Base-by-base conservation (phyloP, 2,797 vertebrate species). In the Lacerta bilineata region DNA sequence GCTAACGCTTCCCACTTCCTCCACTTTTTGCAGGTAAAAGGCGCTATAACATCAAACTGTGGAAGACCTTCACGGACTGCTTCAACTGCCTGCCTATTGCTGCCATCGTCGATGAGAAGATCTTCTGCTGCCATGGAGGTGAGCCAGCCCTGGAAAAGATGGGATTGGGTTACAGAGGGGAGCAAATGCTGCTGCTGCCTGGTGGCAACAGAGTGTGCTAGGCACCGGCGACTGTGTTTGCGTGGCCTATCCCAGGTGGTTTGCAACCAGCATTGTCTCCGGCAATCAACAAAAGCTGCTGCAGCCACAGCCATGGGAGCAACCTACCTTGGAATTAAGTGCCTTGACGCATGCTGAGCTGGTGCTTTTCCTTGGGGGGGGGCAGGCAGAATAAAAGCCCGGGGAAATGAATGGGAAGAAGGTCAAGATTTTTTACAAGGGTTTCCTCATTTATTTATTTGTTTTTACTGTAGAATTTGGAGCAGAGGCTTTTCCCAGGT, bases 41-140 rank as follows among this genome's bases (percentile, higher is more conserved):
- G 91, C 97, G 99, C 55, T 99, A 99, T 95, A 99, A 99, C 96
- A 99, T 99, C 95, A 99, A 99, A 90, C 97, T 99, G 64, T 99
- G 98, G 98, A 99, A 99, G 92, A 99, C 98, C 0, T 99, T 99
- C 95, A 99, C 98, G 0, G 98, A 99, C 96, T 99, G 98, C 94
- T 99, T 99, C 96, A 99, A 99, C 97, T 99, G 99, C 92, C 95
- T 99, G 93, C 98, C 98, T 92, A 99, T 99, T 0, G 98, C 98
- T 0, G 99, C 99, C 92, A 99, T 99, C 0, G 98, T 99, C 77
- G 99, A 99, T 0, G 98, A 99, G 97, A 99, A 99, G 96, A 99
- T 99, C 94, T 99, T 99, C 96, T 99, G 98, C 95, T 99, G 98
- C 92, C 98, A 99, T 0, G 98, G 98, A 98, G 98, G 98, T 99